Conservation (phyloP, 2,113 vertebrate species). For the Cyprinodon brontotheroides region DNA sequence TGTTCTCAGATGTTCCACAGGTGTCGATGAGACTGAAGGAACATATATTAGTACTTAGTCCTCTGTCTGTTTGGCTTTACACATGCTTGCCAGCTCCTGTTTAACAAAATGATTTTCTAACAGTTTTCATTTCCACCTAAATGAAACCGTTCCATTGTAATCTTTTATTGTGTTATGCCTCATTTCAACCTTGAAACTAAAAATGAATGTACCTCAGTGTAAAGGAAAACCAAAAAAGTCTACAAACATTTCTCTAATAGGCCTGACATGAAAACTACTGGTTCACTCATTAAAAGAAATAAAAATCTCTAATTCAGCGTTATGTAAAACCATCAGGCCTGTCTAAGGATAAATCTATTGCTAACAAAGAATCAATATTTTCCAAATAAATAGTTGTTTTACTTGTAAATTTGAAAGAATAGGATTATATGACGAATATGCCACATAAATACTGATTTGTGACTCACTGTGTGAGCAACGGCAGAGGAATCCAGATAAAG, state of each 20-base stretch:
- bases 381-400: slow-evolving; percentile 10
- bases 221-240: not conserved
- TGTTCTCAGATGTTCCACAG: no score
- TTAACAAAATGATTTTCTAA: not conserved
- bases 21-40: no score
- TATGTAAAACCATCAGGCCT: not conserved
- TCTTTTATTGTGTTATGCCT: not conserved
- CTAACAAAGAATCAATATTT: slow-evolving; percentile 8
- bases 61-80: not conserved
- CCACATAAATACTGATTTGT: slow-evolving; percentile 15
- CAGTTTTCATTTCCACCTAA: slow-evolving; percentile 10
- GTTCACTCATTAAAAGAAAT: not conserved
- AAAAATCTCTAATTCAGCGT: not conserved
- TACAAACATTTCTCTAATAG: not conserved
- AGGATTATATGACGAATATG: slow-evolving; percentile 9
- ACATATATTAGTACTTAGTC: not conserved
- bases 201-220: slow-evolving; percentile 6
- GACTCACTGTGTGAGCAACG: slow-evolving; percentile 31
- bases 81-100: not conserved
- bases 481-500: slow-evolving; percentile 43
- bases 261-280: slow-evolving; percentile 4
- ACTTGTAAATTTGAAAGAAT: not conserved
- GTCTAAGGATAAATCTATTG: slow-evolving; percentile 3
- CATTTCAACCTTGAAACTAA: not conserved
- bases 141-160: slow-evolving; percentile 2